These are phyloP conservation scores for Cordilura impudica DNA, from an alignment of 2,888 invertebrate species.

Conservation along the genomic window DNA sequence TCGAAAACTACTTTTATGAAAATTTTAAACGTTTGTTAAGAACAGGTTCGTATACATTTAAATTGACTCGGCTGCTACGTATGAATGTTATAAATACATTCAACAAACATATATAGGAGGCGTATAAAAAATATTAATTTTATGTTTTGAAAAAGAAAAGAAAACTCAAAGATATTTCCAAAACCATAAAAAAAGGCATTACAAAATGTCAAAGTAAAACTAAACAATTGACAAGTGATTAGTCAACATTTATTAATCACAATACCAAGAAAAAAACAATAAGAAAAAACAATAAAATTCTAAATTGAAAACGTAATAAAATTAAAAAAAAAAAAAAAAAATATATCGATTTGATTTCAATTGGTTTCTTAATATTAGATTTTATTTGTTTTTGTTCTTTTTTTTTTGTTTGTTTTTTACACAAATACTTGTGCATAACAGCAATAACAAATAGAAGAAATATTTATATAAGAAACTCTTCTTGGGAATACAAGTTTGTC, in stretches of 20 bases:
- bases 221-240: too few relatives aligned
- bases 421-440: not conserved
- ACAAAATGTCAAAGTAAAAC: not conserved
- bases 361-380: too few relatives aligned
- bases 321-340: not conserved
- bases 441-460: constrained; percentile 12
- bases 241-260: too few relatives aligned
- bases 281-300: not conserved
- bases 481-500: constrained; percentile 43
- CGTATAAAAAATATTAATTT: constrained; percentile 1
- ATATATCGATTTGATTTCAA: too few relatives aligned
- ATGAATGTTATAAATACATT: not conserved
- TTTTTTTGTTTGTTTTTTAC: not conserved
- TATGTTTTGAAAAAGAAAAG: not conserved
- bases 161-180: not conserved
- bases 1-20: too few relatives aligned
- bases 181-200: not conserved
- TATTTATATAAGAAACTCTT: constrained; percentile 38
- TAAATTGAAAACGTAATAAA: constrained; percentile 1
- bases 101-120: not conserved
- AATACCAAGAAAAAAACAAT: not conserved
- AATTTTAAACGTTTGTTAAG: not conserved
- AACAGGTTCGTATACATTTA: not conserved
- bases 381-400: too few relatives aligned
- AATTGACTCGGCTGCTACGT: not conserved